phyloP scores from a whole-genome alignment of 1,140 invertebrate species.

The Pseudobourletiella spinata region DNA sequence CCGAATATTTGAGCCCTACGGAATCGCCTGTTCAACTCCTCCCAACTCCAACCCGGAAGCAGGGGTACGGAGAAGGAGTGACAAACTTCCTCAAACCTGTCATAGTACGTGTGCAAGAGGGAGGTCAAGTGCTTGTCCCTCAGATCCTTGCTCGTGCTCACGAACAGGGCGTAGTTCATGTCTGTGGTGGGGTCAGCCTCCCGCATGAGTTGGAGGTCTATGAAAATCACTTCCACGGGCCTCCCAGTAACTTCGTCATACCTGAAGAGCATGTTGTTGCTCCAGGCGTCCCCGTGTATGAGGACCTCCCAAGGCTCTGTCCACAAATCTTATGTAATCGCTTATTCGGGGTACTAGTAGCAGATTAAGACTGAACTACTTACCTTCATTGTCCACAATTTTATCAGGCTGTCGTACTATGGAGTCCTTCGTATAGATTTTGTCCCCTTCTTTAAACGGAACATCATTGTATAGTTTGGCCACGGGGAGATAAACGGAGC shows the following conservation, averaged over 20 bases:
- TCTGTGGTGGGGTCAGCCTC: background rate
- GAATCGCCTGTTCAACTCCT: background rate
- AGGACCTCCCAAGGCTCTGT: slow-evolving; percentile 40
- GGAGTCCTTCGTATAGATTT: too few species aligned
- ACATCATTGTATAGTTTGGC: too few species aligned
- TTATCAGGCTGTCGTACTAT: too few species aligned
- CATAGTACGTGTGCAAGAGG: background rate
- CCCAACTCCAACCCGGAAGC: background rate
- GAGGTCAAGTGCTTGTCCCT: background rate
- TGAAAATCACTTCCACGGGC: slow-evolving; percentile 1
- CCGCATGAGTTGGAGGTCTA: background rate
- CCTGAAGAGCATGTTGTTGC: slow-evolving; percentile 57
- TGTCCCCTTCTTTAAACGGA: too few species aligned
- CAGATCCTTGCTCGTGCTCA: background rate
- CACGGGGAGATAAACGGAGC: too few species aligned
- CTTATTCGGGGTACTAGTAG: too few species aligned
- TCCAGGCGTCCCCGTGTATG: slow-evolving; percentile 54
- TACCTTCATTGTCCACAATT: too few species aligned
- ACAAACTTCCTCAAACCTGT: background rate
- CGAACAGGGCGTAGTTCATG: background rate
- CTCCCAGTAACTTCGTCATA: slow-evolving; percentile 39
- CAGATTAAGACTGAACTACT: too few species aligned
- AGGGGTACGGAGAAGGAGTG: background rate
- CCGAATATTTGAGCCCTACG: background rate
- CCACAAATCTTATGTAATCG: too few species aligned